Base-by-base conservation (phyloP, 1,140 invertebrate genomes). In the Drosophila nebulosa region DNA sequence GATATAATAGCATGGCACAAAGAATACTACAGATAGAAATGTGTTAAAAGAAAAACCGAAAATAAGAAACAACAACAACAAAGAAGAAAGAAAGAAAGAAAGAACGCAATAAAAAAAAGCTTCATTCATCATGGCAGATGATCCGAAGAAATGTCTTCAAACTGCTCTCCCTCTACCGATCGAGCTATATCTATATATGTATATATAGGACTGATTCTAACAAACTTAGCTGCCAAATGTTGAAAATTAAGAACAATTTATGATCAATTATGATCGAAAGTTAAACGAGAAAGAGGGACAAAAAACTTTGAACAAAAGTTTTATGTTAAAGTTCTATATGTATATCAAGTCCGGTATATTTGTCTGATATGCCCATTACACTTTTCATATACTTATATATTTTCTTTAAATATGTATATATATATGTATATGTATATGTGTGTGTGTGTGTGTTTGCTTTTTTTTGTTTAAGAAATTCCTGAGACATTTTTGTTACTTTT, bases 401-500 rank as follows among this genome's bases (percentile, higher is more conserved):
- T 32, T 32, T 32, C 27, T 50, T 63, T 64, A 64, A 26, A 16
- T 56, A 56, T 56, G 14, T 56, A 55, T 64, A 18, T 55, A 26
- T 36, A 9, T 55, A n/a, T 26, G 6, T 62, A 0, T 39, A 12
- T 18, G 32, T 21, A 4, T 59, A 1, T 36, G 36, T 62, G 27
- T 26, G 10, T 32, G 12, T 39, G 4, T 21, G 12, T 59, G 12
- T 39, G 21, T 53, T 0, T 62, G 16, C 65, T 66, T 50, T 60
- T 32, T 85, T 83, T 57, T 61, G 52, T 64, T 65, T 75, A 71
- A 65, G 74, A 89, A 90, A 79, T 90, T 90, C 89, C 89, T 90
- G 89, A 90, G 89, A 89, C 72, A 77, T 74, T 89, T 79, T 42
- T 42, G 39, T 42, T 74, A 74, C 73, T 64, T 84, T 89, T 90